These are phyloP conservation scores for Artemisiospiza belli DNA, from an alignment of 2,113 vertebrate species.

Conservation along the genomic window DNA sequence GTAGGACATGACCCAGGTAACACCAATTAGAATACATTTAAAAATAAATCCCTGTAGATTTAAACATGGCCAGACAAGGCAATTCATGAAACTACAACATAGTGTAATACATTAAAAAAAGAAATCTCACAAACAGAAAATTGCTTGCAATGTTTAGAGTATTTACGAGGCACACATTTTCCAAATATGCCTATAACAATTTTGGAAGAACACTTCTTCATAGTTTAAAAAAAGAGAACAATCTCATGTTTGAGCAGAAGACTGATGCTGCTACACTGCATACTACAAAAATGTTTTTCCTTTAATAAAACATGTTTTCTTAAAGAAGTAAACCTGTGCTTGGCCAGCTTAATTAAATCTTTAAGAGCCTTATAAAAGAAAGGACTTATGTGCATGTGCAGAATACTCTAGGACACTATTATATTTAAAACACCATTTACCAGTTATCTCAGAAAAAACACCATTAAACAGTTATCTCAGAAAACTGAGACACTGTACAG, in stretches of 20 bases:
- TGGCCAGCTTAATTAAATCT: background rate
- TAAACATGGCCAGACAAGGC: background rate
- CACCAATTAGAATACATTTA: background rate
- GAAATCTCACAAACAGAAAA: background rate
- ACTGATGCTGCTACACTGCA: background rate
- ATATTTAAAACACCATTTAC: background rate
- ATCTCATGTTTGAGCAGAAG: background rate
- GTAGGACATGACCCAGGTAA: background rate
- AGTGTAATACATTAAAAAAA: background rate
- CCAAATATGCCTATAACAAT: background rate
- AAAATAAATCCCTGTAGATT: background rate
- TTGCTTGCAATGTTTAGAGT: background rate
- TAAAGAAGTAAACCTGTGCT: background rate
- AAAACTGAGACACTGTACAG: conserved; percentile 20
- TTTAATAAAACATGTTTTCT: background rate
- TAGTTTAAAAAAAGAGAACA: background rate
- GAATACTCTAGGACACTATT: background rate
- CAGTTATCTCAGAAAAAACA: background rate
- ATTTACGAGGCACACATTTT: background rate
- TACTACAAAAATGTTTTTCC: background rate
- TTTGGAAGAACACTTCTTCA: background rate
- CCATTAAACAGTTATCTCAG: background rate
- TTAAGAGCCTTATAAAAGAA: background rate
- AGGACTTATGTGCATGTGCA: background rate
- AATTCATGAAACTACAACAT: background rate